Evolutionary conservation across 2,797 vertebrate species (phyloP).

Genomic region (Adelosebastes latens): DNA sequence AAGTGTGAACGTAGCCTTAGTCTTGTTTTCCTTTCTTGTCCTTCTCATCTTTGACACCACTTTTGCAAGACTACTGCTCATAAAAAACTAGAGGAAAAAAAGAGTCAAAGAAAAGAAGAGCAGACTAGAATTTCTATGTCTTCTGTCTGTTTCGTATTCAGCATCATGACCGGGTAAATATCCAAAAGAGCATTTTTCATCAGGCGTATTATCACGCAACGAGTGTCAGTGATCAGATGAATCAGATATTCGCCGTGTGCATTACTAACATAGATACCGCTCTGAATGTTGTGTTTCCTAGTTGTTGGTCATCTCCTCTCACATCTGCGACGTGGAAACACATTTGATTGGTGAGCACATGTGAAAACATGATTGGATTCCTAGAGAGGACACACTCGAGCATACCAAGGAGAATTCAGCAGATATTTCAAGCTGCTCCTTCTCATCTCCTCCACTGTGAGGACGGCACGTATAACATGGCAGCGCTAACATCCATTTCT

Average conservation of each 20-base stretch:
- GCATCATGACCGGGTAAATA: background rate
- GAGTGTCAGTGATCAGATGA: background rate
- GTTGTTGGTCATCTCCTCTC: conserved; percentile 31
- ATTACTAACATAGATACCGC: background rate
- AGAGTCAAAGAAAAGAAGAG: background rate
- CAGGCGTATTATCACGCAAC: background rate
- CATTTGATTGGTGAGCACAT: conserved; percentile 52
- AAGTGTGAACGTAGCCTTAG: background rate
- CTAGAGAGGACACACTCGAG: conserved; percentile 51
- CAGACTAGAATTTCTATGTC: background rate
- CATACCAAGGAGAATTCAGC: conserved; percentile 62
- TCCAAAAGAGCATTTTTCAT: background rate
- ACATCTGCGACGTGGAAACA: conserved; percentile 24
- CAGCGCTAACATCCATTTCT: conserved; percentile 76
- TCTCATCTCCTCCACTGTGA: conserved; percentile 65
- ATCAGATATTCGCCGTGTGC: background rate
- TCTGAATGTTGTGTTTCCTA: background rate
- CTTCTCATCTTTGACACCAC: background rate
- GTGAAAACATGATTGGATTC: conserved; percentile 61
- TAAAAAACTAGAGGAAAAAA: background rate
- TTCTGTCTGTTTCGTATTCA: background rate
- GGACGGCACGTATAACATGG: conserved; percentile 69
- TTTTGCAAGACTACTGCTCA: background rate
- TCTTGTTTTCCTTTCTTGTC: background rate
- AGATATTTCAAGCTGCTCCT: conserved; percentile 64